phyloP scores from a whole-genome alignment of 2,888 invertebrate species.

The Ryuthela nishihirai region DNA sequence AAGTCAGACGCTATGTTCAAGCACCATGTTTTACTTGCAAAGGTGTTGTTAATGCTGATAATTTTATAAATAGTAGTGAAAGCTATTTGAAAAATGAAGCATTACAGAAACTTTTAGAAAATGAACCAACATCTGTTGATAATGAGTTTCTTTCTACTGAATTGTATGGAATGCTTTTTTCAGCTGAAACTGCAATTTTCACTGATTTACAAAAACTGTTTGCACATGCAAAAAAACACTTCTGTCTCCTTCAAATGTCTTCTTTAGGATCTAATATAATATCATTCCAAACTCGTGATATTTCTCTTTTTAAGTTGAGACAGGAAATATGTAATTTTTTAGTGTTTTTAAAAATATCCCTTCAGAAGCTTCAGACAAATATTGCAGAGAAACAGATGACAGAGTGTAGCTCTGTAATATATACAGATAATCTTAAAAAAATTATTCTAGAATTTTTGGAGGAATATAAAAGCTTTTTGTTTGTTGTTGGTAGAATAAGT shows the following conservation, averaged over 20 bases:
- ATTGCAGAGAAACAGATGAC: no score
- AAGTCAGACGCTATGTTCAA: no score
- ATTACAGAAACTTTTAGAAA: not conserved
- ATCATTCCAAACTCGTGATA: not conserved
- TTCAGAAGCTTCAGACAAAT: no score
- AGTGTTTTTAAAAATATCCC: not conserved
- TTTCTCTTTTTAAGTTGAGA: conserved; percentile 2
- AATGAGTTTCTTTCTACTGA: not conserved
- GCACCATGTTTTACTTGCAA: conserved; percentile 15
- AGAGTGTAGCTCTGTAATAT: no score
- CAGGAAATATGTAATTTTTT: not conserved
- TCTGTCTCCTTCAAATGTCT: not conserved
- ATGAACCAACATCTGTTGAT: not conserved
- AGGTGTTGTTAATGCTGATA: no score
- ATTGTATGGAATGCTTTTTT: not conserved
- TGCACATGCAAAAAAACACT: conserved; percentile 7
- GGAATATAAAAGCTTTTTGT: conserved; percentile 15
- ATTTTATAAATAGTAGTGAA: not conserved
- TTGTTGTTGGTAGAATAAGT: conserved; percentile 16
- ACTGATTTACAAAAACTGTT: conserved; percentile 2
- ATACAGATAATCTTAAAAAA: not conserved
- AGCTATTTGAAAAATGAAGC: conserved; percentile 7
- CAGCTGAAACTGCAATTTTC: not conserved
- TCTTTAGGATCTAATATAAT: conserved; percentile 3
- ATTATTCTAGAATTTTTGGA: not conserved